phyloP scores from a whole-genome alignment of 2,113 vertebrate species.

The Stictonetta naevosa region DNA sequence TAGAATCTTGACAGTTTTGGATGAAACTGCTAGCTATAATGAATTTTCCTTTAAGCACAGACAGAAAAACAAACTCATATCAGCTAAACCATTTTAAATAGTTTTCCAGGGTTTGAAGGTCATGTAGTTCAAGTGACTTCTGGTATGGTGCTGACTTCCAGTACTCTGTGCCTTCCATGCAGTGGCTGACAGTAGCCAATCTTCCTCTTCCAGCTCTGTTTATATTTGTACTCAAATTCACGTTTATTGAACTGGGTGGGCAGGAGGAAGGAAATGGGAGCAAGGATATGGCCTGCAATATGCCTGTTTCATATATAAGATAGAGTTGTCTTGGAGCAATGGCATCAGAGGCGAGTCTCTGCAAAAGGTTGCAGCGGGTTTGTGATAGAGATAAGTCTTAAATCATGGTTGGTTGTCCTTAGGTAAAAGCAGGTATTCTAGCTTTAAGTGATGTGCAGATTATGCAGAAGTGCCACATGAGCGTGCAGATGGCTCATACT shows the following conservation, averaged over 20 bases:
- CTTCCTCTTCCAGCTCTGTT: background rate
- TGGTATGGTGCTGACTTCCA: background rate
- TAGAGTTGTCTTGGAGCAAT: too few relatives aligned
- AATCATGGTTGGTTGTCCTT: background rate
- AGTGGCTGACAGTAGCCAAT: background rate
- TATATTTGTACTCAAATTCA: background rate
- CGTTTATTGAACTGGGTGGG: background rate
- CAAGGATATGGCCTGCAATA: background rate
- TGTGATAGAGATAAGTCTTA: background rate
- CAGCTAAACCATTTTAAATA: background rate
- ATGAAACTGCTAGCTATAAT: background rate
- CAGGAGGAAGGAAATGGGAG: background rate
- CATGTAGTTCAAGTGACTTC: background rate
- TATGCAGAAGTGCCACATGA: background rate
- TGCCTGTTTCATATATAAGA: background rate
- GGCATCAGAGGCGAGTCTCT: background rate
- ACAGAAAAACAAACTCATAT: background rate
- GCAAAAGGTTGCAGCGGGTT: background rate
- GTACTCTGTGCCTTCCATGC: background rate
- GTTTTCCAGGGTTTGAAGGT: background rate
- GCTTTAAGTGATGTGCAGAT: background rate
- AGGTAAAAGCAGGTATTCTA: background rate
- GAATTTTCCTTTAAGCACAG: background rate
- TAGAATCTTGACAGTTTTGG: background rate
- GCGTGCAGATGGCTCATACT: background rate